Percentiles rank a stretch among this genome's conserved stretches.
Conservation (phyloP, 2,888 invertebrate species). For the Latrodectus hesperus region DNA sequence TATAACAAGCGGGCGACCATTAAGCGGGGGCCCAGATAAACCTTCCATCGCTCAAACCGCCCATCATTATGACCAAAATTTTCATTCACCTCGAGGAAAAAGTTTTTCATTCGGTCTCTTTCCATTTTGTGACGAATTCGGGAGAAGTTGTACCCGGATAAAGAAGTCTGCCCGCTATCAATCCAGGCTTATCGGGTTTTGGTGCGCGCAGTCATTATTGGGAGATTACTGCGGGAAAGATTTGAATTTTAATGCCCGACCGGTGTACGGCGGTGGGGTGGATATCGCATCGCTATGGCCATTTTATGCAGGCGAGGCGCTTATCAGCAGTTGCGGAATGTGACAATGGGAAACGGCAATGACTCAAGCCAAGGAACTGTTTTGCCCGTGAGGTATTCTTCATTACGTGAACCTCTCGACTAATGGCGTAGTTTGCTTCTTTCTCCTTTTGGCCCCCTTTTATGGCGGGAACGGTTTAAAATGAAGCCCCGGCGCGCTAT, state of each 20-base stretch:
- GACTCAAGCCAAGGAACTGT: constrained; percentile 68
- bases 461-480: constrained; percentile 63
- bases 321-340: constrained; percentile 69
- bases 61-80: constrained; percentile 67
- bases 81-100: constrained; percentile 68
- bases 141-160: constrained; percentile 65
- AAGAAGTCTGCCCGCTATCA: constrained; percentile 68
- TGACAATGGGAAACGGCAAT: constrained; percentile 70
- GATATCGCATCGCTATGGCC: constrained; percentile 59
- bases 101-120: constrained; percentile 67
- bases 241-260: constrained; percentile 69
- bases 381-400: constrained; percentile 69
- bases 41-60: constrained; percentile 67
- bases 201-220: constrained; percentile 68
- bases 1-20: constrained; percentile 66
- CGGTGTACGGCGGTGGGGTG: constrained; percentile 16
- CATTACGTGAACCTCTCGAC: constrained; percentile 69
- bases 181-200: constrained; percentile 70
- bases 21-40: constrained; percentile 62
- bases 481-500: constrained; percentile 52
- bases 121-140: constrained; percentile 69
- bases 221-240: constrained; percentile 69
- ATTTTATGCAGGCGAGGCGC: constrained; percentile 58
- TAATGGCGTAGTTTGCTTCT: constrained; percentile 69
- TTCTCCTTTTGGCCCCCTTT: constrained; percentile 67